These are phyloP conservation scores for Hymenochirus boettgeri DNA, from an alignment of 2,113 vertebrate species.

Conservation along the genomic window DNA sequence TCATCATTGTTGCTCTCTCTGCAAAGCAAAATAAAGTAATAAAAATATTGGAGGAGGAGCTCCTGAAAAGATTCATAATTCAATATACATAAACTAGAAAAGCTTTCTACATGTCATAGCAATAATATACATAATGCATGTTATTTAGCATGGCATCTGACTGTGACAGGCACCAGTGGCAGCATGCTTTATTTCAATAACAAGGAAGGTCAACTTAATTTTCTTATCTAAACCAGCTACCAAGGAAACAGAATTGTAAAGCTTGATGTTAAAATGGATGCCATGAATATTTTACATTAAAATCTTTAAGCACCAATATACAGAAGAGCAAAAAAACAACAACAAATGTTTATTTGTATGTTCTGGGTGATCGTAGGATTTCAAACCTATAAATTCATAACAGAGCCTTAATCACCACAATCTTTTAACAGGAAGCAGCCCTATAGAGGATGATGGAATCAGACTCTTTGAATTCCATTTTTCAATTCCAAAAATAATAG, in stretches of 20 bases:
- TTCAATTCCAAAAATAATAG: too few species aligned
- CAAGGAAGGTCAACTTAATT: slow-evolving; percentile 39
- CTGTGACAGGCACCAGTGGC: slow-evolving; percentile 15
- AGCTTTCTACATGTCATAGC: slow-evolving; percentile 17
- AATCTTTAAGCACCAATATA: slow-evolving; percentile 19
- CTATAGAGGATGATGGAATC: not conserved
- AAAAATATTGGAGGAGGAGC: slow-evolving; percentile 34
- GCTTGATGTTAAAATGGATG: slow-evolving; percentile 26
- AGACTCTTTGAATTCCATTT: too few species aligned
- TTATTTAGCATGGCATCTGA: slow-evolving; percentile 31
- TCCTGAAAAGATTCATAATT: slow-evolving; percentile 14
- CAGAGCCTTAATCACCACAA: not conserved
- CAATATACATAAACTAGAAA: slow-evolving; percentile 25
- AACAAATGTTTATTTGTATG: not conserved
- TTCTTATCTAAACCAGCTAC: slow-evolving; percentile 25
- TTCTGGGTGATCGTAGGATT: not conserved
- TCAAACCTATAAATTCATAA: not conserved
- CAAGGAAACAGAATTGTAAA: slow-evolving; percentile 34
- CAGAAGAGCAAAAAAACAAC: slow-evolving; percentile 11
- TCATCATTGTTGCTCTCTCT: slow-evolving; percentile 70
- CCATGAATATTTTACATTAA: slow-evolving; percentile 22
- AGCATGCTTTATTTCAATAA: slow-evolving; percentile 25
- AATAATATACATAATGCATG: slow-evolving; percentile 40
- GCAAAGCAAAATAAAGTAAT: slow-evolving; percentile 48
- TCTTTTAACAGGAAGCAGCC: not conserved